Evolutionary conservation across 2,797 vertebrate genomes (phyloP), one percentile per base, ranked within the genome.

Genomic region (Helarctos malayanus): DNA sequence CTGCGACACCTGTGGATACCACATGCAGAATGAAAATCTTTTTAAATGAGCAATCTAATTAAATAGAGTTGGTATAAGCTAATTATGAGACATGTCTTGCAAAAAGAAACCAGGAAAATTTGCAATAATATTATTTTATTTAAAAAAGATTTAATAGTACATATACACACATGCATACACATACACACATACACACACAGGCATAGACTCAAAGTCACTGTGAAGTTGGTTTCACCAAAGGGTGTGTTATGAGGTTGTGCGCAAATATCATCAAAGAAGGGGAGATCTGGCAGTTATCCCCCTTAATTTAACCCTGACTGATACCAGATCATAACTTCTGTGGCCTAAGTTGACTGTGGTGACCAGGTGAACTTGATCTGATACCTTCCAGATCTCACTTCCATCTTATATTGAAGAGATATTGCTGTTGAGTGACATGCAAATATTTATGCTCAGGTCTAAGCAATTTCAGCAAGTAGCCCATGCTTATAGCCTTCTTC

Each of bases 41-140:
- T 95, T 94, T 54, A 96, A 95, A 95, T 82, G 81, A 96, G 25
- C 18, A 78, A 27, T 69, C 89, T 93, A 92, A 90, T 96, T 95
- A 96, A 95, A 47, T 35, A 95, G 56, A 94, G 29, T 90, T 52
- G 18, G 52, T 56, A 32, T 86, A 68, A 82, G 84, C 29, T 97
- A 96, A 96, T 93, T 88, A 57, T 49, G 41, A 96, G 29, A 19
- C 52, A 54, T 41, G 29, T 8, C 71, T 92, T 93, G 76, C 68
- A 87, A 78, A 90, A 92, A 85, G 61, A 95, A 95, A 9, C 27
- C 13, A 71, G 56, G 19, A 89, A 94, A 89, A 75, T 76, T 54
- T 52, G 38, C 45, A 86, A 52, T 63, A 68, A n/a, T 86, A 56
- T 79, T 80, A 49, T 57, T 68, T 35, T 21, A 21, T 21, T 68